These are phyloP conservation scores for Phymanthus crucifer DNA, from an alignment of 92 coral and sea anemone species.

Conservation along the genomic window DNA sequence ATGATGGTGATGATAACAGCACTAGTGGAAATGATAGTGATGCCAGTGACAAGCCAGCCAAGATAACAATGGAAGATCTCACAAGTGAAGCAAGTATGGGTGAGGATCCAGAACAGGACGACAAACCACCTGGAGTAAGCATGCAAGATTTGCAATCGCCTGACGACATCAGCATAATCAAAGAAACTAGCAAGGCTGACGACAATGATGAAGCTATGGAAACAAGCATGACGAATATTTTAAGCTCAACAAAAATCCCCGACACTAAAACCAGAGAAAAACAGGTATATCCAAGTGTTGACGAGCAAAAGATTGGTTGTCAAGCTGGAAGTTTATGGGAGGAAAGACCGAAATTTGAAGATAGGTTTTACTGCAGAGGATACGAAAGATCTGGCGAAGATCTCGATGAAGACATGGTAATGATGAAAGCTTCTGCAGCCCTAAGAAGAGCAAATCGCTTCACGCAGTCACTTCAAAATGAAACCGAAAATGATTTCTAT, in stretches of 20 bases:
- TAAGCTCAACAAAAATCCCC: background rate
- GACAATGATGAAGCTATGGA: constrained; percentile 32
- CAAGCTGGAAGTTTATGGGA: background rate
- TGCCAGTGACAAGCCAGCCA: constrained; percentile 68
- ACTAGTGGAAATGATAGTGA: constrained; percentile 24
- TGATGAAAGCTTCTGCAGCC: constrained; percentile 74
- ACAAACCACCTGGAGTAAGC: constrained; percentile 23
- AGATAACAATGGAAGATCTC: constrained; percentile 76
- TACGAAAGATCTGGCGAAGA: background rate
- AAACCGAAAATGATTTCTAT: background rate
- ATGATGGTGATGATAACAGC: constrained; percentile 15
- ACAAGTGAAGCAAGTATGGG: constrained; percentile 44
- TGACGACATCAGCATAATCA: background rate
- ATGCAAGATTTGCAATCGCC: constrained; percentile 39
- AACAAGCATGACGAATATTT: background rate
- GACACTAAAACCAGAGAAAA: background rate
- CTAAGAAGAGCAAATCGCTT: constrained; percentile 68
- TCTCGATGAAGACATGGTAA: constrained; percentile 64
- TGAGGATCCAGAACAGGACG: constrained; percentile 27
- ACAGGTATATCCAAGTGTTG: background rate
- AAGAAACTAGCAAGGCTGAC: background rate
- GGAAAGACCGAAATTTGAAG: background rate
- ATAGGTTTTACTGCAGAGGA: background rate
- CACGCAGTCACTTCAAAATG: constrained; percentile 27
- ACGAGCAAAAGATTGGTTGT: background rate